Percentiles rank a stretch among this genome's conserved stretches.
Evolutionary conservation across 2,797 vertebrate species (phyloP).

Genomic region (Cyprinodon diabolis): DNA sequence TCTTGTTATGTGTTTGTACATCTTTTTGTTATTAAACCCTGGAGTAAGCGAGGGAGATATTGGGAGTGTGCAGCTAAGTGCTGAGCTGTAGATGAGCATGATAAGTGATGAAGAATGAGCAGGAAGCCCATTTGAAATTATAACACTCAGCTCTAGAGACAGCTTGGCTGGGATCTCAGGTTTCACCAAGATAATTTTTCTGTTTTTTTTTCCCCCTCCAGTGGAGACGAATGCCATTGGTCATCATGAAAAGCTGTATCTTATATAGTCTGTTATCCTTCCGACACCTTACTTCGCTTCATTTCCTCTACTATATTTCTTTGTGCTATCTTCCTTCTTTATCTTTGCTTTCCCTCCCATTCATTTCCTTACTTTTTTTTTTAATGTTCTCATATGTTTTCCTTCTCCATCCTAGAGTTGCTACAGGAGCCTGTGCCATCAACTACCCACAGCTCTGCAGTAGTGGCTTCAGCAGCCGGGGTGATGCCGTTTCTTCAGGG

Average conservation of each 20-base stretch:
- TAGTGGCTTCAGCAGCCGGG: conserved; percentile 78
- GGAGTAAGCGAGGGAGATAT: conserved; percentile 46
- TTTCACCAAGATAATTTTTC: conserved; percentile 32
- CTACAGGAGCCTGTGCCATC: conserved; percentile 76
- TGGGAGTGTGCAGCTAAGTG: conserved; percentile 31
- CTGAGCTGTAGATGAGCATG: conserved; percentile 54
- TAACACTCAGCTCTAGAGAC: conserved; percentile 42
- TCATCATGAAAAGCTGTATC: conserved; percentile 44
- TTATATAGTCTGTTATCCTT: conserved; percentile 25
- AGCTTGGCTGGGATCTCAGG: conserved; percentile 23
- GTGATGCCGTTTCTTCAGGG: conserved; percentile 84
- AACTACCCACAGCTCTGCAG: conserved; percentile 71
- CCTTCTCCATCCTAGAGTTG: conserved; percentile 61
- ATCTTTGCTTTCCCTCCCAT: background rate
- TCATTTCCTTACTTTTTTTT: background rate
- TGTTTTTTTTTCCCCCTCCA: conserved; percentile 30
- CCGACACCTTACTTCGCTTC: conserved; percentile 31
- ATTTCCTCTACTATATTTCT: conserved; percentile 18
- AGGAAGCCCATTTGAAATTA: conserved; percentile 41
- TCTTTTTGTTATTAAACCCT: conserved; percentile 62
- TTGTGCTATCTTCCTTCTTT: background rate
- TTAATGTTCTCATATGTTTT: background rate
- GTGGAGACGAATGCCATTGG: conserved; percentile 42
- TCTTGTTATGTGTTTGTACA: conserved; percentile 24
- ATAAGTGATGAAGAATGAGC: conserved; percentile 63